Percentiles rank a stretch among this genome's conserved stretches.
These are phyloP conservation scores for Diceros bicornis DNA, from an alignment of 2,797 vertebrate species.

Conservation along the genomic window DNA sequence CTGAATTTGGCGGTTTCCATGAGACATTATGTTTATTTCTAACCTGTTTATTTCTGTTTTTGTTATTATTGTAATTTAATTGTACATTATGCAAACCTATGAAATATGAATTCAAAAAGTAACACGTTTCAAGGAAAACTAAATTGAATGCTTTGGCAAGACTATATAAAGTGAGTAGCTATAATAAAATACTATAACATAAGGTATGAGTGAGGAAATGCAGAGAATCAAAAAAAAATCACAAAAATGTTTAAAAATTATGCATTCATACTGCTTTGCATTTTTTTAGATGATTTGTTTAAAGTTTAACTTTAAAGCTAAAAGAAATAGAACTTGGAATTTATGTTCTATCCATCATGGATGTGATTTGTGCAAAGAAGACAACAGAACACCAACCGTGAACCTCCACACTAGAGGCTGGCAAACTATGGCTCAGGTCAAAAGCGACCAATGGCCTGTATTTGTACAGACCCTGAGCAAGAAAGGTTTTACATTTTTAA, in stretches of 20 bases:
- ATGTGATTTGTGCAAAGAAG: not conserved
- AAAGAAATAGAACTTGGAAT: not conserved
- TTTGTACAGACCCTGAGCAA: not conserved
- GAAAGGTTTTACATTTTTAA: not conserved
- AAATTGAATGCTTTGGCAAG: not conserved
- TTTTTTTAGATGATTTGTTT: slow-evolving; percentile 32
- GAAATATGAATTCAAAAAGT: not conserved
- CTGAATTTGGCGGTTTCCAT: not conserved
- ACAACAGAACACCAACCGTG: not conserved
- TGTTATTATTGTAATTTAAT: not conserved
- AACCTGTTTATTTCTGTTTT: not conserved
- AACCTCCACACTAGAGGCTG: rapidly evolving
- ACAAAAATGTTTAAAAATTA: not conserved
- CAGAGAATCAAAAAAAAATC: not conserved
- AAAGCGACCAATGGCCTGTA: not conserved
- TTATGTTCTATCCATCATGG: not conserved
- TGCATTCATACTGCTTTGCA: not conserved
- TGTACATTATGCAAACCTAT: not conserved
- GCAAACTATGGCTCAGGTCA: not conserved
- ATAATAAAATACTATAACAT: not conserved
- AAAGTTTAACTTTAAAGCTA: not conserved
- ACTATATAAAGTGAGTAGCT: not conserved
- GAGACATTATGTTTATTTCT: not conserved
- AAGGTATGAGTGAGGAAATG: not conserved
- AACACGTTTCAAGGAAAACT: not conserved